phyloP scores from a whole-genome alignment of 2,113 vertebrate species.

The Amblyornis subalaris region DNA sequence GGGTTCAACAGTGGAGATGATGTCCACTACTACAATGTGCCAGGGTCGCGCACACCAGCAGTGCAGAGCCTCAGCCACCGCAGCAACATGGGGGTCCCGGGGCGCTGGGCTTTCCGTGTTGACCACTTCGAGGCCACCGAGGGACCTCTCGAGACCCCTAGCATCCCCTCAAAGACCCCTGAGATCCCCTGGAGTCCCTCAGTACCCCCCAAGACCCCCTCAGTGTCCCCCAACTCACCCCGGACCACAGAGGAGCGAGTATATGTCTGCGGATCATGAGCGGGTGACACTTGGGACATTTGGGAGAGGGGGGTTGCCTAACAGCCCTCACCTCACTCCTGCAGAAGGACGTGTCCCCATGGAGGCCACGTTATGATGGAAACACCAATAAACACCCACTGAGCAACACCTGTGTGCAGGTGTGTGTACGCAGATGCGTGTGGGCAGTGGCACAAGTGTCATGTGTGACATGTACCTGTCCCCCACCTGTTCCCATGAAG shows the following conservation, averaged over 20 bases:
- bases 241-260: background rate
- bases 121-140: background rate
- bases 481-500: background rate
- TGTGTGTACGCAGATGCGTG: background rate
- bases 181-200: background rate
- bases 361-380: background rate
- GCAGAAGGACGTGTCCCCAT: background rate
- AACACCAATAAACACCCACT: background rate
- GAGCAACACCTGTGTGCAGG: background rate
- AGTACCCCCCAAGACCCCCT: background rate
- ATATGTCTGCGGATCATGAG: background rate
- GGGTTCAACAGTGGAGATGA: background rate
- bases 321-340: background rate
- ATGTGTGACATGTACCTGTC: background rate
- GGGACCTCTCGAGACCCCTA: background rate
- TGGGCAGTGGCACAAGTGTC: background rate
- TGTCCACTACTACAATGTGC: background rate
- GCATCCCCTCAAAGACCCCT: background rate
- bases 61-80: background rate
- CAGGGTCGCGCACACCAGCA: background rate
- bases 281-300: background rate
- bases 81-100: background rate
- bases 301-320: background rate
- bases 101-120: conserved; percentile 5
- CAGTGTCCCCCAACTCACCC: background rate